These are phyloP conservation scores for Bolborhynchus lineola DNA, from an alignment of 2,113 vertebrate genomes.

Conservation along the genomic window DNA sequence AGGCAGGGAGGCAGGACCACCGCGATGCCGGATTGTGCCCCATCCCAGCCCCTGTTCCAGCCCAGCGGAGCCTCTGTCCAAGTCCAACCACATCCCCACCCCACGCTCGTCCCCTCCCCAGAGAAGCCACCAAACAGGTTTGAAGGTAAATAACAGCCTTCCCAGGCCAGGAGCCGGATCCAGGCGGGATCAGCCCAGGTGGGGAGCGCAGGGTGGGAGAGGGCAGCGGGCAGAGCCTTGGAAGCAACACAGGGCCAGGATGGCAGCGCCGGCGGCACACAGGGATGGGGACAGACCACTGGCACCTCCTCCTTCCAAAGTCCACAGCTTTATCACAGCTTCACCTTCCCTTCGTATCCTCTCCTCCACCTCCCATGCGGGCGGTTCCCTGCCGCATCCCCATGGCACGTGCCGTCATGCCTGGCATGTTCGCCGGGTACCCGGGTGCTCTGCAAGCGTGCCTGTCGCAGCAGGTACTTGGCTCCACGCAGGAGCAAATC, in stretches of 20 bases:
- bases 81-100: background rate
- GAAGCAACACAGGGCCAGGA: rapidly evolving
- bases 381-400: background rate
- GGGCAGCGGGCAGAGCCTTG: background rate
- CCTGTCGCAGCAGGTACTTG: slow-evolving; percentile 35
- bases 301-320: background rate
- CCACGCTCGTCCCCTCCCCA: background rate
- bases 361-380: rapidly evolving
- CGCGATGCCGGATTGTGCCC: rapidly evolving
- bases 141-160: slow-evolving; percentile 55
- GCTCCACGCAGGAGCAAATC: background rate
- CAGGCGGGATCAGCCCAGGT: background rate
- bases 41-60: background rate
- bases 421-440: background rate
- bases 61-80: background rate
- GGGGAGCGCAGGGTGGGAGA: background rate
- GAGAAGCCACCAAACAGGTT: slow-evolving; percentile 66
- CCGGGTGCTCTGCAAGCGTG: background rate
- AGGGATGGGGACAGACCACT: rapidly evolving
- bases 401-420: background rate
- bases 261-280: rapidly evolving
- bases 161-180: slow-evolving; percentile 22
- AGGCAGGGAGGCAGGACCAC: background rate
- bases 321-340: background rate
- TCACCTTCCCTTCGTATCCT: background rate